These are phyloP conservation scores for Listronotus oregonensis DNA, from an alignment of 1,140 invertebrate genomes.

Conservation along the genomic window DNA sequence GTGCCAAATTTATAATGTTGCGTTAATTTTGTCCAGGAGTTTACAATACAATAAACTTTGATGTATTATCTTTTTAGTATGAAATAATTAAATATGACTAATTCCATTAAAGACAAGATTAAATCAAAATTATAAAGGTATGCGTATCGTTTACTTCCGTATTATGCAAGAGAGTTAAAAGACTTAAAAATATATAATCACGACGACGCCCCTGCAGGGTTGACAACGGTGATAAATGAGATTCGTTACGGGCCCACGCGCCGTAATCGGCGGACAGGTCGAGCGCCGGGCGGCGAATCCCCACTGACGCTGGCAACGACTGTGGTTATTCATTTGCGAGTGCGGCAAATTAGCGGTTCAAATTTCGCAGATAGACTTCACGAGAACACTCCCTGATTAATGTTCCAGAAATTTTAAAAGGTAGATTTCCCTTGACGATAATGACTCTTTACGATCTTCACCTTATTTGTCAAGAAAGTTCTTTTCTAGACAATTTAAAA, in stretches of 20 bases:
- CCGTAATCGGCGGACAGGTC: constrained; percentile 8
- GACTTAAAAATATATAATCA: no score
- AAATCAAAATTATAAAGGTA: no score
- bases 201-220: constrained; percentile 11
- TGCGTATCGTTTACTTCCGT: no score
- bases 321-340: constrained; percentile 37
- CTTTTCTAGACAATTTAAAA: no score
- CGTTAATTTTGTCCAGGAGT: no score
- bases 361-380: constrained; percentile 35
- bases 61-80: no score
- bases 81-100: no score
- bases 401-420: constrained; percentile 35
- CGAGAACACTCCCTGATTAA: constrained; percentile 32
- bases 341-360: constrained; percentile 37
- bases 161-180: no score
- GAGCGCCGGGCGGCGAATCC: constrained; percentile 19
- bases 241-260: constrained; percentile 27
- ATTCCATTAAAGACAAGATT: no score
- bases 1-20: no score
- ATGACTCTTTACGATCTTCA: constrained; percentile 20
- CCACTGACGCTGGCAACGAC: constrained; percentile 17
- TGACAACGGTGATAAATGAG: constrained; percentile 27
- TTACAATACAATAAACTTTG: no score
- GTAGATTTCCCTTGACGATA: constrained; percentile 33
- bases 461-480: constrained; percentile 25